Conservation (phyloP, 2,888 invertebrate species). For the Polydesmus complanatus region DNA sequence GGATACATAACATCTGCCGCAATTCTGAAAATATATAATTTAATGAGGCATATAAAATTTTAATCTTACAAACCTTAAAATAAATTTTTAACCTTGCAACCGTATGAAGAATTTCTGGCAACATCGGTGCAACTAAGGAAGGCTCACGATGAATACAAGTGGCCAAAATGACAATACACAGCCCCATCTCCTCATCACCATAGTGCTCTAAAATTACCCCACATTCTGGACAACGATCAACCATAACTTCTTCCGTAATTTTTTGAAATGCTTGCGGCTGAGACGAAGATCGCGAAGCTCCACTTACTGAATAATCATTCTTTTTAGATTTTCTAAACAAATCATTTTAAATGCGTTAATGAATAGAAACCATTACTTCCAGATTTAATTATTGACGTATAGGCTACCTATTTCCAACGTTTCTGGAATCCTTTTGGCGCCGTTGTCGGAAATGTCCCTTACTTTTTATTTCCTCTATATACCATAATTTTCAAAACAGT, state of each 20-base stretch:
- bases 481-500: neutral
- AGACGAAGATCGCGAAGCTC: neutral
- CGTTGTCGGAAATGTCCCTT: slow-evolving; percentile 22
- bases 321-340: slow-evolving; percentile 19
- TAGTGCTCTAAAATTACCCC: slow-evolving; percentile 78
- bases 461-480: slow-evolving; percentile 20
- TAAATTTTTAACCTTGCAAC: slow-evolving; percentile 56
- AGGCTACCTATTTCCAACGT: slow-evolving; percentile 12
- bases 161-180: slow-evolving; percentile 82
- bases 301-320: slow-evolving; percentile 14
- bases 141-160: slow-evolving; percentile 96
- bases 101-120: slow-evolving; percentile 78
- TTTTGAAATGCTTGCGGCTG: slow-evolving; percentile 17
- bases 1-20: slow-evolving; percentile 65
- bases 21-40: slow-evolving; percentile 21
- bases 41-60: neutral
- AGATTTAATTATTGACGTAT: neutral
- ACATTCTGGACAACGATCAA: slow-evolving; percentile 64
- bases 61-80: neutral
- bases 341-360: neutral
- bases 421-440: slow-evolving; percentile 21
- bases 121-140: slow-evolving; percentile 71
- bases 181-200: slow-evolving; percentile 89
- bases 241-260: slow-evolving; percentile 23
- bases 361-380: neutral